Evolutionary conservation across 2,888 invertebrate genomes (phyloP).

Genomic region (Cepaea hortensis): DNA sequence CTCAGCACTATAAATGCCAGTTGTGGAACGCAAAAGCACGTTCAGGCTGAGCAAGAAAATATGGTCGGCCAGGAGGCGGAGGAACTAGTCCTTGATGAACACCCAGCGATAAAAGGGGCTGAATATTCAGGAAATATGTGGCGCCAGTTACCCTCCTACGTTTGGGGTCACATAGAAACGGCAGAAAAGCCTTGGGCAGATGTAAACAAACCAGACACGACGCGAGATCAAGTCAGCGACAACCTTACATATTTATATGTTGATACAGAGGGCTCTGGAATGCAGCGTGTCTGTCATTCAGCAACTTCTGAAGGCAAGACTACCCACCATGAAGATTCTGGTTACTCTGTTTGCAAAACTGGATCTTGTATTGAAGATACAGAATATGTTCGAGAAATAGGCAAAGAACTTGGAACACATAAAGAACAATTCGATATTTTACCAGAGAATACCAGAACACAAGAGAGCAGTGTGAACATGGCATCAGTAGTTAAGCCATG

Average conservation of each 20-base stretch:
- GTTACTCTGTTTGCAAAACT: no score
- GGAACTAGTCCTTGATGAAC: neutral
- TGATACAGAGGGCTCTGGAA: neutral
- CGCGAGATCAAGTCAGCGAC: neutral
- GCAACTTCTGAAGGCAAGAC: neutral
- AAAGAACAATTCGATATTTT: no score
- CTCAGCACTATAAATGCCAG: neutral
- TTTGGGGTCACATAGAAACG: neutral
- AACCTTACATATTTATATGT: neutral
- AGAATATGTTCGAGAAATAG: no score
- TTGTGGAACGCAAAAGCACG: neutral
- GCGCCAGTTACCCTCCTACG: neutral
- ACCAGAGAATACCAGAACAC: neutral
- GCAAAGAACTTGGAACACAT: no score
- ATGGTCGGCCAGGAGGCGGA: neutral
- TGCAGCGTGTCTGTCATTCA: neutral
- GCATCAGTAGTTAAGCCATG: neutral
- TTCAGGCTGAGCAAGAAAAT: neutral
- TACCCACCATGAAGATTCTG: neutral
- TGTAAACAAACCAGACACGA: slow-evolving; percentile 23
- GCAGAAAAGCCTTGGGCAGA: neutral
- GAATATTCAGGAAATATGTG: neutral
- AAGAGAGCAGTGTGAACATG: neutral
- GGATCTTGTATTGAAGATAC: no score
- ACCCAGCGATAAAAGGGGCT: neutral